Percentiles rank a stretch among this genome's conserved stretches.
Evolutionary conservation across 2,113 vertebrate genomes (phyloP).

Genomic region (Odontesthes bonariensis): DNA sequence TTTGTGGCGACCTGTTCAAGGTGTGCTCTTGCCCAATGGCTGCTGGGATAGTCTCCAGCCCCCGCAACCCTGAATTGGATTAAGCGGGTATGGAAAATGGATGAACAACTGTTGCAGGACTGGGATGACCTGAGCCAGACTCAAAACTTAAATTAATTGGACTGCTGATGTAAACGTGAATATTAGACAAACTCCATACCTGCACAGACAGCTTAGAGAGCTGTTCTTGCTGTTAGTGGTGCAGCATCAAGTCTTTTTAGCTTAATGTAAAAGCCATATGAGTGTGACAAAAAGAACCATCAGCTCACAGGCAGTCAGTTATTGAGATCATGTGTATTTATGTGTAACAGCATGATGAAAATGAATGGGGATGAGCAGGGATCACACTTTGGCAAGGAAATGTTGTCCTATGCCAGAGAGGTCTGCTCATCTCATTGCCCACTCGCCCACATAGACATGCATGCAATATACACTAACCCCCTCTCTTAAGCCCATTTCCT

Average conservation of each 20-base stretch:
- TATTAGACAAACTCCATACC: neutral
- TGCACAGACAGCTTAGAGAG: constrained; percentile 26
- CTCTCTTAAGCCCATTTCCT: constrained; percentile 83
- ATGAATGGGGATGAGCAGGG: constrained; percentile 52
- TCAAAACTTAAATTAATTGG: neutral
- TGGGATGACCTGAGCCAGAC: neutral
- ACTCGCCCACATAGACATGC: constrained; percentile 50
- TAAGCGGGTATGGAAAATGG: too few species aligned
- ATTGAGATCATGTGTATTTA: constrained; percentile 22
- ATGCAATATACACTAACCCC: constrained; percentile 60
- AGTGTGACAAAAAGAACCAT: constrained; percentile 45
- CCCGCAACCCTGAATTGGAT: too few species aligned
- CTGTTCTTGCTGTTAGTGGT: constrained; percentile 28
- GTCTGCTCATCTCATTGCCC: constrained; percentile 81
- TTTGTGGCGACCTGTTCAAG: too few species aligned
- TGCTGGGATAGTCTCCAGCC: too few species aligned
- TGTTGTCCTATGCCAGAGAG: constrained; percentile 71
- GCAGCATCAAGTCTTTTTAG: constrained; percentile 45
- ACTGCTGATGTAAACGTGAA: neutral
- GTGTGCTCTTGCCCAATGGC: too few species aligned
- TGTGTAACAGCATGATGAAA: constrained; percentile 46
- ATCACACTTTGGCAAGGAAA: constrained; percentile 72
- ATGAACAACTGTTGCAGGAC: neutral
- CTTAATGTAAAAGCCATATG: constrained; percentile 57
- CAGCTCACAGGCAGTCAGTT: constrained; percentile 37